phyloP scores from a whole-genome alignment of 2,113 vertebrate genomes.

The Sander lucioperca region DNA sequence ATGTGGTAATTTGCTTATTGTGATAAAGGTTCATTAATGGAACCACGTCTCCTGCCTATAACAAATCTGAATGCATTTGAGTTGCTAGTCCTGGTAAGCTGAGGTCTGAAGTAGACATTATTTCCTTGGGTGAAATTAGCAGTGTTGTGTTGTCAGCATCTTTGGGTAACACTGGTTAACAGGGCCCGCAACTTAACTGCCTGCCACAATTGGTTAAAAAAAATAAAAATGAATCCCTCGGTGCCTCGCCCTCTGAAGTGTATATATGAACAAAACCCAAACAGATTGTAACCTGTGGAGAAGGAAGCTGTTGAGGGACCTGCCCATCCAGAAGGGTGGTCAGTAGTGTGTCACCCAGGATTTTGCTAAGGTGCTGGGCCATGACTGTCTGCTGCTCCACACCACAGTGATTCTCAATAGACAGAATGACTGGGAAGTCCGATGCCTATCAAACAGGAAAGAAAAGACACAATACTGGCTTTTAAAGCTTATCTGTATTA shows the following conservation, averaged over 20 bases:
- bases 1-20: no score
- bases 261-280: background rate
- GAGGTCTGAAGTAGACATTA: no score
- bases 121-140: no score
- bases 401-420: slow-evolving; percentile 95
- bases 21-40: no score
- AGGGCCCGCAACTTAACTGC: no score
- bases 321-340: slow-evolving; percentile 81
- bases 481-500: background rate
- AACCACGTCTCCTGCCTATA: no score
- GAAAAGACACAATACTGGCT: background rate
- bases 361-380: slow-evolving; percentile 86
- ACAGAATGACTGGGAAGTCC: slow-evolving; percentile 91
- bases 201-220: no score
- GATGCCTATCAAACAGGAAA: slow-evolving; percentile 81
- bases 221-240: background rate
- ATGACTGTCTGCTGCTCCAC: slow-evolving; percentile 90
- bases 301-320: slow-evolving; percentile 85
- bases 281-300: slow-evolving; percentile 87
- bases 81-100: no score
- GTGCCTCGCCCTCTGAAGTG: background rate
- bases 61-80: no score
- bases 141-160: no score
- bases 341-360: slow-evolving; percentile 89
- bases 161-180: no score